These are phyloP conservation scores for Oceanites oceanicus DNA, from an alignment of 2,113 vertebrate species.

Conservation along the genomic window DNA sequence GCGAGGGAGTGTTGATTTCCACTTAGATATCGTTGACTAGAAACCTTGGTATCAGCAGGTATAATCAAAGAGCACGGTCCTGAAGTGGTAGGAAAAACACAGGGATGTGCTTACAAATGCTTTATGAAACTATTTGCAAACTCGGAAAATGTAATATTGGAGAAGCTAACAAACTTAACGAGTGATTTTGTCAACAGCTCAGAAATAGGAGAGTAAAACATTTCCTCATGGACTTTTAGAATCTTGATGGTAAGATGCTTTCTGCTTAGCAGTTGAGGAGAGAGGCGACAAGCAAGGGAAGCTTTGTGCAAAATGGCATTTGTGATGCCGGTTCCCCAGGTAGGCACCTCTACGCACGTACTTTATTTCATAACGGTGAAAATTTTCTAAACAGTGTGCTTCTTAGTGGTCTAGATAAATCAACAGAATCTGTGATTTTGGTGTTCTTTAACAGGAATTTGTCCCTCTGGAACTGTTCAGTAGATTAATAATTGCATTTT, in stretches of 20 bases:
- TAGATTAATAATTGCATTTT: background rate
- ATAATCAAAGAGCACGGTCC: background rate
- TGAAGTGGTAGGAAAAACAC: background rate
- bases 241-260: background rate
- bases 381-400: background rate
- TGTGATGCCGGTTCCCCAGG: background rate
- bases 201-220: background rate
- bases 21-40: background rate
- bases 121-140: background rate
- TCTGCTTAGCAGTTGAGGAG: background rate
- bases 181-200: background rate
- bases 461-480: background rate
- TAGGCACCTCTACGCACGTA: accelerated
- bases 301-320: background rate
- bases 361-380: background rate
- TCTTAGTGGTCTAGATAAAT: background rate
- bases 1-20: background rate
- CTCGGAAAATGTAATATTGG: background rate
- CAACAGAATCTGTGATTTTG: background rate
- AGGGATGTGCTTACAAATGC: background rate
- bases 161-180: background rate
- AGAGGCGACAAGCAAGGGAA: background rate
- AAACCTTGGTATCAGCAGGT: background rate
- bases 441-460: background rate
- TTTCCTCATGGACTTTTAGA: background rate